Percentiles rank a stretch among this genome's conserved stretches.
Evolutionary conservation across 2,888 invertebrate genomes (phyloP).

Genomic region (Oscheius sp.): DNA sequence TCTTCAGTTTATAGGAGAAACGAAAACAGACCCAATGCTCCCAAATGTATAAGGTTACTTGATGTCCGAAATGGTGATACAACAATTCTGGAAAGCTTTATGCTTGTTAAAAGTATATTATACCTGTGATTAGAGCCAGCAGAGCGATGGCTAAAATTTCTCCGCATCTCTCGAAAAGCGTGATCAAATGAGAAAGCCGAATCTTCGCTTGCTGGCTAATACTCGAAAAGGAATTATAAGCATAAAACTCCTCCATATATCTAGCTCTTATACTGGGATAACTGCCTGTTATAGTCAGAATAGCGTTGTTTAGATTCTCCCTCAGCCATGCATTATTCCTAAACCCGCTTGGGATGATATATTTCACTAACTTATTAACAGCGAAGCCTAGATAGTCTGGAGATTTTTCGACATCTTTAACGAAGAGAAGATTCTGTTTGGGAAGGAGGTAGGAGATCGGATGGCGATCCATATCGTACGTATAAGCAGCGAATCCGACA

Average conservation of each 20-base stretch:
- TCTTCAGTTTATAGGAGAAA: background rate
- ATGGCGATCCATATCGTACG: background rate
- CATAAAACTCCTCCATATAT: background rate
- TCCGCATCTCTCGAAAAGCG: background rate
- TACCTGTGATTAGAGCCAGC: background rate
- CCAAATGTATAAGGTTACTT: background rate
- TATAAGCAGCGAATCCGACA: background rate
- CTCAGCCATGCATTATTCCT: conserved; percentile 6
- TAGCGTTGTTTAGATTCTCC: conserved; percentile 39
- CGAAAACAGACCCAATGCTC: background rate
- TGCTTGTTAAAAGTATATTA: background rate
- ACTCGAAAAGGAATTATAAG: background rate
- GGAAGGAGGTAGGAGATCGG: conserved; percentile 3
- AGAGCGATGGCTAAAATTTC: background rate
- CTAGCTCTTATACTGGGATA: background rate
- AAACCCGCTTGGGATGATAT: background rate
- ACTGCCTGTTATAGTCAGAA: conserved; percentile 29
- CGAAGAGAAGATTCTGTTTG: conserved; percentile 35
- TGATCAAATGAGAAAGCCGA: background rate
- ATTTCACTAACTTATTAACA: conserved; percentile 34
- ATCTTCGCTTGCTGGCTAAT: background rate
- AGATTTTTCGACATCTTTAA: conserved; percentile 36
- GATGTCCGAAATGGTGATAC: background rate
- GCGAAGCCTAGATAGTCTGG: conserved; percentile 44
- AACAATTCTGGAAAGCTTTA: background rate